A percentile compares a stretch with the other conserved stretches of the same genome.
Conservation (phyloP, 2,888 invertebrate species). For the Galeruca laticollis region DNA sequence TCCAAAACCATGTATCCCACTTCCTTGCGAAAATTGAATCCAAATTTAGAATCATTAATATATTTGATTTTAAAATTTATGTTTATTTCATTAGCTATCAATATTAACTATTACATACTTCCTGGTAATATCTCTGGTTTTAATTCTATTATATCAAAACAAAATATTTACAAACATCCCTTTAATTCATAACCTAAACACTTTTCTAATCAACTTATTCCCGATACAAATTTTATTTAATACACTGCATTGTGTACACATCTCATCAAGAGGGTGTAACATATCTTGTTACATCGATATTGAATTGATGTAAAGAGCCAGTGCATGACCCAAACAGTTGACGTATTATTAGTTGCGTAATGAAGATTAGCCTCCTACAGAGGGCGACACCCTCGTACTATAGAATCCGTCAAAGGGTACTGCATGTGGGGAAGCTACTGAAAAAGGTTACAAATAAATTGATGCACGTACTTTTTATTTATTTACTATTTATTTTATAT, state of each 20-base stretch:
- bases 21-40: too few relatives aligned
- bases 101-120: background rate
- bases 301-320: conserved; percentile 51
- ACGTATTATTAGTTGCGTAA: conserved; percentile 64
- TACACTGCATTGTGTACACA: conserved; percentile 43
- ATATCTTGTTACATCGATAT: conserved; percentile 56
- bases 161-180: conserved; percentile 2
- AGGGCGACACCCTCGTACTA: conserved; percentile 59
- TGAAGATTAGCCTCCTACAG: conserved; percentile 62
- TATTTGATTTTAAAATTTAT: too few relatives aligned
- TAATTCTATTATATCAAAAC: background rate
- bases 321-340: conserved; percentile 60
- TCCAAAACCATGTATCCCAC: too few relatives aligned
- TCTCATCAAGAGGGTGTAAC: conserved; percentile 54
- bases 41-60: too few relatives aligned
- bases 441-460: background rate
- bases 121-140: too few relatives aligned
- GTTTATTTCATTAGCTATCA: too few relatives aligned
- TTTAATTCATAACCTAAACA: conserved; percentile 1
- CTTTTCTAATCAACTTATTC: conserved; percentile 18
- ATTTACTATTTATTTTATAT: too few relatives aligned
- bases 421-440: background rate
- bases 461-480: too few relatives aligned
- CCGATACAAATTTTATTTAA: conserved; percentile 40
- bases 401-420: background rate